Conservation (phyloP, 2,113 vertebrate genomes). For the Dromiciops gliroides region DNA sequence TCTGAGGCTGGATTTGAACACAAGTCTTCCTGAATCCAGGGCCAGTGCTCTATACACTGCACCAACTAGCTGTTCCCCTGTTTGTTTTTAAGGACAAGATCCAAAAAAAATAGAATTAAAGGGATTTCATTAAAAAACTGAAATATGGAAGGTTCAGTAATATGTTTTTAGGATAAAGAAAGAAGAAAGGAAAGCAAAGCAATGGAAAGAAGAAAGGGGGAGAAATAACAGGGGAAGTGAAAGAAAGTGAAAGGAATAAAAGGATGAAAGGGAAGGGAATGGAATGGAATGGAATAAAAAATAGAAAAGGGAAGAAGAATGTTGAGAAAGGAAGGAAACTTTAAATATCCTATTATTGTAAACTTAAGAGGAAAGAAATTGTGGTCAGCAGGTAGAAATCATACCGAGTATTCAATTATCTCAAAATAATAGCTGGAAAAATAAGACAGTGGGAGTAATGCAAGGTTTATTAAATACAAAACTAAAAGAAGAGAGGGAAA, state of each 20-base stretch:
- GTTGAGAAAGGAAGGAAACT: too few relatives aligned
- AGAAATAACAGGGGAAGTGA: neutral
- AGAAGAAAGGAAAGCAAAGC: neutral
- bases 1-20: too few relatives aligned
- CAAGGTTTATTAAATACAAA: neutral
- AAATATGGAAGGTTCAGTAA: neutral
- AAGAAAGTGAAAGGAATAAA: neutral
- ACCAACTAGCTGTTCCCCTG: too few relatives aligned
- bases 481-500: neutral
- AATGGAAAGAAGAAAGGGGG: neutral
- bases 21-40: too few relatives aligned
- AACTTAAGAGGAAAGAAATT: neutral
- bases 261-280: too few relatives aligned
- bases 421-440: neutral
- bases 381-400: too few relatives aligned
- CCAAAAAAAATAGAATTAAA: too few relatives aligned
- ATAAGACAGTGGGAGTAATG: neutral
- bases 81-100: too few relatives aligned
- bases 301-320: too few relatives aligned
- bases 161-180: neutral
- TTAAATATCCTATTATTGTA: neutral
- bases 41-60: too few relatives aligned
- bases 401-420: neutral
- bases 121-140: neutral
- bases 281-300: too few relatives aligned